phyloP scores from a whole-genome alignment of 2,888 invertebrate genomes.

The Monopis laevigella region DNA sequence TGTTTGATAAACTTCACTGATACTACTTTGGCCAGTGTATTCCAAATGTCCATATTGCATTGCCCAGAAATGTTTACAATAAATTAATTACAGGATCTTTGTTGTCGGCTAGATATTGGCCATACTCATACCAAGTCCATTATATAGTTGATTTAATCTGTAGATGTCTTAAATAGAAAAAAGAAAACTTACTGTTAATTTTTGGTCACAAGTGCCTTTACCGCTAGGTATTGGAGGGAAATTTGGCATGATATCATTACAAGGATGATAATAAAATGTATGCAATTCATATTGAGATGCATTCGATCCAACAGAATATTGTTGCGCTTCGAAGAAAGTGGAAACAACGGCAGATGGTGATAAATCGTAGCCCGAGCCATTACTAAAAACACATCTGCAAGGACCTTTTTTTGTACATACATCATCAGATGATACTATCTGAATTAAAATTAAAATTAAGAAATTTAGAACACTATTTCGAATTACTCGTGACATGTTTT shows the following conservation, averaged over 20 bases:
- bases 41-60: no score
- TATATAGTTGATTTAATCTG: no score
- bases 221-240: slow-evolving; percentile 22
- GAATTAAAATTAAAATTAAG: no score
- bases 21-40: no score
- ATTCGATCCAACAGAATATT: slow-evolving; percentile 25
- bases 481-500: no score
- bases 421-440: slow-evolving; percentile 5
- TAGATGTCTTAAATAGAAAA: slow-evolving; percentile 17
- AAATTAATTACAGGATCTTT: no score
- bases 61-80: no score
- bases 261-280: slow-evolving; percentile 53
- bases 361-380: slow-evolving; percentile 59
- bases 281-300: slow-evolving; percentile 30
- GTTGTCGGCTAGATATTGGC: no score
- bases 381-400: slow-evolving; percentile 51
- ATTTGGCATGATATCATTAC: slow-evolving; percentile 33
- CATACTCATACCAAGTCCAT: no score
- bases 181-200: slow-evolving; percentile 37
- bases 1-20: no score
- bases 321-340: slow-evolving; percentile 34
- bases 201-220: slow-evolving; percentile 28
- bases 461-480: no score
- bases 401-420: slow-evolving; percentile 39
- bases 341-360: slow-evolving; percentile 30